Percentiles rank a stretch among this genome's conserved stretches.
Conservation (phyloP, 2,797 vertebrate genomes). For the Myotis pilosus region DNA sequence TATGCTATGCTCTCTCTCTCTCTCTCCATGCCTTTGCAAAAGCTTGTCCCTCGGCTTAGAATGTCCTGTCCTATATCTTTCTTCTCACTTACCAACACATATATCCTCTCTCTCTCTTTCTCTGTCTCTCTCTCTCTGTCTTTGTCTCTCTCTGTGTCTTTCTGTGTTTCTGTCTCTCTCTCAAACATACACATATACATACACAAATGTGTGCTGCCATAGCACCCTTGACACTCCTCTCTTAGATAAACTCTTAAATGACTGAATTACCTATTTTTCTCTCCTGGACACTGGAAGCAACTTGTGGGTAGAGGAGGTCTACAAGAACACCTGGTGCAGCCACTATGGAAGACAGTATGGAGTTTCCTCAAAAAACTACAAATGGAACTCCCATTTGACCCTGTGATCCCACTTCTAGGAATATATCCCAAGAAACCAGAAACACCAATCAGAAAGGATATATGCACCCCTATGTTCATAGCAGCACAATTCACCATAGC, state of each 20-base stretch:
- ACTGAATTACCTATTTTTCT: neutral
- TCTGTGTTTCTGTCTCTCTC: neutral
- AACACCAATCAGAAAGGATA: too few relatives aligned
- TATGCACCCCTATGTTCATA: too few relatives aligned
- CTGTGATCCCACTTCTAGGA: too few relatives aligned
- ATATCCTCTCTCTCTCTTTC: neutral
- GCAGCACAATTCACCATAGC: too few relatives aligned
- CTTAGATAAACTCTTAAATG: neutral
- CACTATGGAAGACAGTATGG: too few relatives aligned
- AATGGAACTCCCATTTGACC: too few relatives aligned
- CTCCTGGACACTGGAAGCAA: neutral
- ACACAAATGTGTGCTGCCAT: neutral
- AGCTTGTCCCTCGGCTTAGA: neutral
- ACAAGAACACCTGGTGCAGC: slow-evolving; percentile 98
- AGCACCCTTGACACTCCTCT: neutral
- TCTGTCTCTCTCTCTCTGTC: neutral
- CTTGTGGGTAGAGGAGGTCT: slow-evolving; percentile 67
- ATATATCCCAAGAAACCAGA: too few relatives aligned
- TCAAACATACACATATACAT: neutral
- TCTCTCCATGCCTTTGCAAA: neutral
- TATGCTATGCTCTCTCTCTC: neutral
- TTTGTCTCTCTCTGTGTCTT: neutral
- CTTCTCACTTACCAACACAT: neutral
- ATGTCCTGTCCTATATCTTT: neutral
- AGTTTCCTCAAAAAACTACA: too few relatives aligned